Evolutionary conservation across 2,797 vertebrate species (phyloP).

Genomic region (Neoniphon sammara): DNA sequence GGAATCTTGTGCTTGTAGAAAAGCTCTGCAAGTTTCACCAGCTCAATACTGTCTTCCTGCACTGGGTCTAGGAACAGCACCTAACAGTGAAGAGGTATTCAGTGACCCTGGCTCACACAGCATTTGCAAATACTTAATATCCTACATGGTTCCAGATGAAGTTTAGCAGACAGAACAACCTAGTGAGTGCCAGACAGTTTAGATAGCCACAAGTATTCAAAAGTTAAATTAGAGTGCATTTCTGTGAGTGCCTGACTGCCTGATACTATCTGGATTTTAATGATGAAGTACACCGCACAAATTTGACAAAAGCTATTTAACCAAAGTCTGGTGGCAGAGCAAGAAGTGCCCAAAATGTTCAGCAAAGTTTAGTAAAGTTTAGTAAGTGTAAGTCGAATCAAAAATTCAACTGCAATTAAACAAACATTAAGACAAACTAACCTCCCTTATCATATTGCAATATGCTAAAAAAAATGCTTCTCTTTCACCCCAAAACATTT

Average conservation of each 20-base stretch:
- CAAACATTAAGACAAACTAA: too few relatives aligned
- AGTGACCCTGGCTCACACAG: constrained; percentile 6
- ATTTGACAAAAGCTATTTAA: neutral
- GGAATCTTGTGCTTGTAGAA: constrained; percentile 93
- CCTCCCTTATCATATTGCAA: too few relatives aligned
- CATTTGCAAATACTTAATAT: constrained; percentile 4
- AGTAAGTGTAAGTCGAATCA: neutral
- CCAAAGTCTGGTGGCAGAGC: too few relatives aligned
- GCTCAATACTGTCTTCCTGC: constrained; percentile 86
- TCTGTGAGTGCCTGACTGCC: neutral
- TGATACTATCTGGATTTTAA: neutral
- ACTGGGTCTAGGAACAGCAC: constrained; percentile 89
- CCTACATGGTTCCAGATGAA: neutral
- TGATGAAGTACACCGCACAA: neutral
- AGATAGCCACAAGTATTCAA: constrained; percentile 3
- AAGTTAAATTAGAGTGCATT: neutral
- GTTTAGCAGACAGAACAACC: constrained; percentile 2
- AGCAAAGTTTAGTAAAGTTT: too few relatives aligned
- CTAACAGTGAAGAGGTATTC: constrained; percentile 60
- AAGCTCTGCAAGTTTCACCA: constrained; percentile 90
- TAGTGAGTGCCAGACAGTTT: neutral
- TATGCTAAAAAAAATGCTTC: too few relatives aligned
- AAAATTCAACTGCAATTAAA: neutral
- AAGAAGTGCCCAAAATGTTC: too few relatives aligned
- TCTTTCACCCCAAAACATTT: neutral